Percentiles rank a stretch among this genome's conserved stretches.
phyloP scores from a whole-genome alignment of 2,888 invertebrate genomes.

The Lasioglossum pauxillum region DNA sequence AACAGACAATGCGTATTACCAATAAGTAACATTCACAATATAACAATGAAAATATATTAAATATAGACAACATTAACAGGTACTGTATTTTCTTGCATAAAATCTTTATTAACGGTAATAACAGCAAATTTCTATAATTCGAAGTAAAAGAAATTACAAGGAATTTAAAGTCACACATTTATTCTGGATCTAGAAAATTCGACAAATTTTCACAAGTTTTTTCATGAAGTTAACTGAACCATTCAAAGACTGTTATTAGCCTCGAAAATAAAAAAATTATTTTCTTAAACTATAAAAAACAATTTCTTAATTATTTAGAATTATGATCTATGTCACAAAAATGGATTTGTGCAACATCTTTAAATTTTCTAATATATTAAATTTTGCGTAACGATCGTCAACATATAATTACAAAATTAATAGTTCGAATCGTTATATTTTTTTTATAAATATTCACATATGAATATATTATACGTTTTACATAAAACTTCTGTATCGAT shows the following conservation, averaged over 20 bases:
- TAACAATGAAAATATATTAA: slow-evolving; percentile 41
- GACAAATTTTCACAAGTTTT: slow-evolving; percentile 8
- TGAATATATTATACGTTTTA: slow-evolving; percentile 4
- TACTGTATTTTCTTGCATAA: slow-evolving; percentile 47
- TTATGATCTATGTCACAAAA: slow-evolving; percentile 19
- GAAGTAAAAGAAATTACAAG: slow-evolving; percentile 50
- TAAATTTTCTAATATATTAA: slow-evolving; percentile 21
- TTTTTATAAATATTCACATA: slow-evolving; percentile 1
- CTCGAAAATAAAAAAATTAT: slow-evolving; percentile 20
- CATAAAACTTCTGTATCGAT: not conserved
- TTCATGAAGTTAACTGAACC: slow-evolving; percentile 1
- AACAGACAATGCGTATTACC: slow-evolving; percentile 24
- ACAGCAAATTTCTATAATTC: slow-evolving; percentile 40
- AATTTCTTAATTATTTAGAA: slow-evolving; percentile 27
- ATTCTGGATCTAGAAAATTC: slow-evolving; percentile 8
- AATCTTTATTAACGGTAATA: slow-evolving; percentile 49
- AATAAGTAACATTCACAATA: slow-evolving; percentile 29
- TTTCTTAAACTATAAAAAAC: slow-evolving; percentile 4
- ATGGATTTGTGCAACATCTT: slow-evolving; percentile 47
- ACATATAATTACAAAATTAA: slow-evolving; percentile 17
- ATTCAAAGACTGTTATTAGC: slow-evolving; percentile 12
- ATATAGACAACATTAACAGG: slow-evolving; percentile 51
- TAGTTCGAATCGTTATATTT: not conserved
- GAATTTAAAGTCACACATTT: slow-evolving; percentile 22
- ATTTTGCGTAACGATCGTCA: slow-evolving; percentile 8